phyloP scores from a whole-genome alignment of 2,888 invertebrate genomes.

The Balanococcus diminutus region DNA sequence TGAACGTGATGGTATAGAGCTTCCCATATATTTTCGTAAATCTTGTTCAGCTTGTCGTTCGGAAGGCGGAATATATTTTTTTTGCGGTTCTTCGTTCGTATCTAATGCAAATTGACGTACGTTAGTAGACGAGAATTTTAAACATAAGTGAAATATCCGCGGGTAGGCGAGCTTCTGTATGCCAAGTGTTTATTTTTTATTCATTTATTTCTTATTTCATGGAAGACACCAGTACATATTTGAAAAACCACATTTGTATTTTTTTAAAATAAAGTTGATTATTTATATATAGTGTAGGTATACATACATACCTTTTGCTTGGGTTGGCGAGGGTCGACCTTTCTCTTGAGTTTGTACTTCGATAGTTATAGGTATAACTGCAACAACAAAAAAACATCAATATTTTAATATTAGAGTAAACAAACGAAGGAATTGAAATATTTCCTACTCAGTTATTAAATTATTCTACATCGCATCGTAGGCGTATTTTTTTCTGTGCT shows the following conservation, averaged over 20 bases:
- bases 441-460: no score
- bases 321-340: not conserved
- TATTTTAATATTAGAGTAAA: not conserved
- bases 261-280: slow-evolving; percentile 38
- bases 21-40: slow-evolving; percentile 68
- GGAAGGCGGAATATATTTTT: slow-evolving; percentile 57
- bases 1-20: slow-evolving; percentile 79
- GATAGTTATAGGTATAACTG: slow-evolving; percentile 22
- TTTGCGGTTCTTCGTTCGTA: slow-evolving; percentile 43
- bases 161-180: not conserved
- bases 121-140: slow-evolving; percentile 38
- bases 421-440: not conserved
- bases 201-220: not conserved
- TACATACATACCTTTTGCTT: not conserved
- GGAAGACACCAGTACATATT: not conserved
- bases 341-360: slow-evolving; percentile 12
- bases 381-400: not conserved
- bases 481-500: no score
- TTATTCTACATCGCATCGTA: no score
- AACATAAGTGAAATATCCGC: not conserved
- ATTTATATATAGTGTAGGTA: not conserved
- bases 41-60: slow-evolving; percentile 56
- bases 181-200: not conserved
- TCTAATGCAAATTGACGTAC: not conserved
- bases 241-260: not conserved